These are phyloP conservation scores for Drosophila robusta DNA, from an alignment of 2,888 invertebrate species.

Conservation along the genomic window DNA sequence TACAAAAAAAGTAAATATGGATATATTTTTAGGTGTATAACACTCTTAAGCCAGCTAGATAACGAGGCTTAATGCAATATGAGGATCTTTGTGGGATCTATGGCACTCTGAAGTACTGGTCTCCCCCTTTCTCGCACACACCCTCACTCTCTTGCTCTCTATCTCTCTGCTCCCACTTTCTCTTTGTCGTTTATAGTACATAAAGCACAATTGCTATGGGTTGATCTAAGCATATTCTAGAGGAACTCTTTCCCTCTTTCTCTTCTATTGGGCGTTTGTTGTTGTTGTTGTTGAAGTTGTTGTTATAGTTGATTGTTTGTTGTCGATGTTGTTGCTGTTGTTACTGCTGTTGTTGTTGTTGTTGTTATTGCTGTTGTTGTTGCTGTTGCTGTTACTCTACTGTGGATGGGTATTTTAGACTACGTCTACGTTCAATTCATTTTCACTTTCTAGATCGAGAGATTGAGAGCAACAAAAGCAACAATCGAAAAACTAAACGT, in stretches of 20 bases:
- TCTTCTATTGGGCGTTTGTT: background rate
- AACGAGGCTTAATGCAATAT: constrained; percentile 14
- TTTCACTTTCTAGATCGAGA: constrained; percentile 76
- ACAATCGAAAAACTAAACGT: constrained; percentile 80
- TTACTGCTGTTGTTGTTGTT: constrained; percentile 8
- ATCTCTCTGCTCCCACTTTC: constrained; percentile 8
- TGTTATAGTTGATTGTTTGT: constrained; percentile 15
- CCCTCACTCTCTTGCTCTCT: constrained; percentile 19
- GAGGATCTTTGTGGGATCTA: constrained; percentile 34
- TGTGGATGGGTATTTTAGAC: constrained; percentile 70
- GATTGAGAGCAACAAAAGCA: constrained; percentile 80
- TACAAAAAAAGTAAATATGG: constrained; percentile 32
- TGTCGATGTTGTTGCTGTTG: constrained; percentile 24
- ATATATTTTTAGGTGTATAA: constrained; percentile 4
- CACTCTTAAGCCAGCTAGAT: constrained; percentile 32
- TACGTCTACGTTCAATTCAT: constrained; percentile 77
- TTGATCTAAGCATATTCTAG: constrained; percentile 19
- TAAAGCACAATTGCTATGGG: constrained; percentile 21
- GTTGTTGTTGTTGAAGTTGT: constrained; percentile 18
- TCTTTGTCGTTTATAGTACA: constrained; percentile 1
- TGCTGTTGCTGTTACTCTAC: constrained; percentile 57
- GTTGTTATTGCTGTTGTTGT: constrained; percentile 14
- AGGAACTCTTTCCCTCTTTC: background rate
- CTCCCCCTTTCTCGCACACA: constrained; percentile 4
- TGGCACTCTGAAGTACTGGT: constrained; percentile 47